A percentile compares a stretch with the other conserved stretches of the same genome.
These are phyloP conservation scores for Onychomys torridus DNA, from an alignment of 2,797 vertebrate species.

Conservation along the genomic window DNA sequence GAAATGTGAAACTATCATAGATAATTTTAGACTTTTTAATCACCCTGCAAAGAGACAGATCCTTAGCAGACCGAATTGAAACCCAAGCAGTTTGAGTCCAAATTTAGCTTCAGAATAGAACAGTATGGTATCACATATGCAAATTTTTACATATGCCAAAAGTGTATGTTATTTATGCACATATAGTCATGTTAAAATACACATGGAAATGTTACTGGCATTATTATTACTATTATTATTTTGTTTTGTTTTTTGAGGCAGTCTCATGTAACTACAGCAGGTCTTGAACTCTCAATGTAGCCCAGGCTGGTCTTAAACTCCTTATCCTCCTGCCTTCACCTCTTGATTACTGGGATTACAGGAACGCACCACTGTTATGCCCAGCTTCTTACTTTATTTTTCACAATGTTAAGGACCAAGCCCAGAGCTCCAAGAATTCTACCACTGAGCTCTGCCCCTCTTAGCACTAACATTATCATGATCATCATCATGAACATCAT, in stretches of 20 bases:
- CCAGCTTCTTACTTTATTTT: background rate
- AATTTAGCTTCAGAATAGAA: constrained; percentile 5
- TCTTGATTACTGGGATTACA: background rate
- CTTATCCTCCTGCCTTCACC: background rate
- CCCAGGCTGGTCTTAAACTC: background rate
- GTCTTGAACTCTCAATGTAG: background rate
- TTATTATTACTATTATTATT: background rate
- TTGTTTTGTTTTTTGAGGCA: background rate
- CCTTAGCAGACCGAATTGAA: background rate
- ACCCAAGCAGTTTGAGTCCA: background rate
- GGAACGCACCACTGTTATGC: background rate
- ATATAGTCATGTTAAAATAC: background rate
- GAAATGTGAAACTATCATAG: background rate
- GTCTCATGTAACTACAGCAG: background rate
- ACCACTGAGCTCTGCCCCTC: background rate
- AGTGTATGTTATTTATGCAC: background rate
- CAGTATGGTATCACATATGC: background rate
- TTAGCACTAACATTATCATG: background rate
- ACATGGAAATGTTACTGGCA: background rate
- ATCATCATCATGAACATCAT: background rate
- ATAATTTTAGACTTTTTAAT: constrained; percentile 49
- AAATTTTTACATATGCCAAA: background rate
- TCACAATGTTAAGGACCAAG: background rate
- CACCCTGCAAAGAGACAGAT: background rate
- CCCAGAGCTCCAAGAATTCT: background rate